phyloP scores from a whole-genome alignment of 1,140 invertebrate genomes.

The Planococcus citri region DNA sequence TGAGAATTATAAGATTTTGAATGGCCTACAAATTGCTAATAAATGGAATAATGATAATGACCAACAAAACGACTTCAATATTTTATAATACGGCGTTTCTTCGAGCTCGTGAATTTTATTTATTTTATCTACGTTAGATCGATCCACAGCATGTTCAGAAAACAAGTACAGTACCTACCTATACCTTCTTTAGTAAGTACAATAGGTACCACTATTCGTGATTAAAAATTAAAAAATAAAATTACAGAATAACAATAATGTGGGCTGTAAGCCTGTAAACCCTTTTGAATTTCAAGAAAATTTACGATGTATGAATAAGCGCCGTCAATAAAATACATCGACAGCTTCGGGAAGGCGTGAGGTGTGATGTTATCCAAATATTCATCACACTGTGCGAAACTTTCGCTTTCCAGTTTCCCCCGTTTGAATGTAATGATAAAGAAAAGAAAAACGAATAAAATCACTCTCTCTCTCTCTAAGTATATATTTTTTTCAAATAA shows the following conservation, averaged over 20 bases:
- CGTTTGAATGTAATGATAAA: not conserved
- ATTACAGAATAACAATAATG: too few species aligned
- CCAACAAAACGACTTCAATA: not conserved
- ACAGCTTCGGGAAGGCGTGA: not conserved
- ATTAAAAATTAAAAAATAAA: too few species aligned
- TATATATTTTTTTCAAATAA: not conserved
- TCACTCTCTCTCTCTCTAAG: too few species aligned
- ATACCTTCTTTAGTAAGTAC: too few species aligned
- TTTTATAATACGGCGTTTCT: not conserved
- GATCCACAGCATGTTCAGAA: too few species aligned
- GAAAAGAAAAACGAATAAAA: not conserved
- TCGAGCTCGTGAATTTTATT: too few species aligned
- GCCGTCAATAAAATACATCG: not conserved
- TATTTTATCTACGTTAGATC: too few species aligned
- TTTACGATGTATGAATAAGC: not conserved
- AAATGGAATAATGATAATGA: not conserved
- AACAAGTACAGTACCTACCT: too few species aligned
- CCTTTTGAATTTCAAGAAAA: not conserved
- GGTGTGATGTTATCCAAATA: not conserved
- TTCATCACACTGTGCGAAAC: not conserved
- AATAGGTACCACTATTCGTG: too few species aligned
- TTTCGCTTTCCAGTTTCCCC: too few species aligned
- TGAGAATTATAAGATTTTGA: not conserved
- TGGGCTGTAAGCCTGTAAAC: too few species aligned
- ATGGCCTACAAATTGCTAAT: not conserved